Evolutionary conservation across 2,113 vertebrate species (phyloP).

Genomic region (Pseudopipra pipra): DNA sequence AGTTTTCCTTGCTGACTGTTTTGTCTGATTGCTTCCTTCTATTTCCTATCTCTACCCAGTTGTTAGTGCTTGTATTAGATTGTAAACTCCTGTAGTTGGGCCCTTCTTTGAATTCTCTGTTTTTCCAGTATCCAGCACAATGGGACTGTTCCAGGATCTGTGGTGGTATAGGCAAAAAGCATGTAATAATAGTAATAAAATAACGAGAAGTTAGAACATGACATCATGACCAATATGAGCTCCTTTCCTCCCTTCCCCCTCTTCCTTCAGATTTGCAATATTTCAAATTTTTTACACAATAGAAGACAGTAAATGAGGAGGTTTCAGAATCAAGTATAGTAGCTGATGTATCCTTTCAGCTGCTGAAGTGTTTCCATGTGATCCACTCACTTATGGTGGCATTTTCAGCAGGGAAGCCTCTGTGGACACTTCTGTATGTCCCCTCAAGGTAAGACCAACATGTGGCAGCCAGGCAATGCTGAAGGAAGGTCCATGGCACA

Average conservation of each 20-base stretch:
- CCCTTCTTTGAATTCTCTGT: background rate
- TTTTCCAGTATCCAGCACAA: background rate
- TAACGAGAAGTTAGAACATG: background rate
- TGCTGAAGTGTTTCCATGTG: background rate
- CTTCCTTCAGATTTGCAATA: background rate
- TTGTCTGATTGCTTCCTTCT: background rate
- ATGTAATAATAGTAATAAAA: background rate
- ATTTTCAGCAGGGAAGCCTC: background rate
- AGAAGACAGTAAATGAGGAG: background rate
- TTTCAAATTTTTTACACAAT: background rate
- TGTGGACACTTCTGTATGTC: background rate
- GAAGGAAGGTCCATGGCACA: rapidly evolving
- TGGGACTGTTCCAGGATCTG: background rate
- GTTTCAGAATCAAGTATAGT: background rate
- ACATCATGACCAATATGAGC: background rate
- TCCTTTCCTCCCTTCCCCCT: background rate
- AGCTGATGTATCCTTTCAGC: background rate
- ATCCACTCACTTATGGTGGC: background rate
- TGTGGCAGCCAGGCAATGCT: background rate
- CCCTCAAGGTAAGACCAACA: background rate
- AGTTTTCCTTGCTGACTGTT: background rate
- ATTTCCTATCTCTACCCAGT: background rate
- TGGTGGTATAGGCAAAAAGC: background rate
- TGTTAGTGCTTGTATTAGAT: background rate
- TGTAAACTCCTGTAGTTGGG: background rate